Conservation (phyloP, 2,888 invertebrate genomes). For the Mongoloraphidia duomilia region DNA sequence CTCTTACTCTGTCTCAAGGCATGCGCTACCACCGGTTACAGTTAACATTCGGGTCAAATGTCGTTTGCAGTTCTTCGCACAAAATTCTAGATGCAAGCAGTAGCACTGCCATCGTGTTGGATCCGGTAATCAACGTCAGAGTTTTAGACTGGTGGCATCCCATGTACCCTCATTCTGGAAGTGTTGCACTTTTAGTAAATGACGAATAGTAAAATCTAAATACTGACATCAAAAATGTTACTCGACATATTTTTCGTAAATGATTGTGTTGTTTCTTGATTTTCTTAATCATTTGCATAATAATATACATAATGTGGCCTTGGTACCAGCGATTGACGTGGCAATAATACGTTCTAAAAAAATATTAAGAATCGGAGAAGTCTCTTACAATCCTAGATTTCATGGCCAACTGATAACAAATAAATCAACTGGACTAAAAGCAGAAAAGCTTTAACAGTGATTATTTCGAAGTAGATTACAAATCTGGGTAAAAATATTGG, state of each 20-base stretch:
- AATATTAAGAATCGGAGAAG: too few relatives aligned
- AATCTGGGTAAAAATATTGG: neutral
- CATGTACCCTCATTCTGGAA: constrained; percentile 31
- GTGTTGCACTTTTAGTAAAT: constrained; percentile 21
- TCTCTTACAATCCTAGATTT: too few relatives aligned
- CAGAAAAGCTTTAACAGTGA: neutral
- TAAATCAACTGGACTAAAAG: too few relatives aligned
- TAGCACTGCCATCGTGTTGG: constrained; percentile 30
- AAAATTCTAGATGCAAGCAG: constrained; percentile 25
- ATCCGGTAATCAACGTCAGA: constrained; percentile 35
- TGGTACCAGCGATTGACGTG: too few relatives aligned
- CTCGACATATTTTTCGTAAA: too few relatives aligned
- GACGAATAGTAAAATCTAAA: constrained; percentile 15
- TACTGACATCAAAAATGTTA: too few relatives aligned
- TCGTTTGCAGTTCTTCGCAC: constrained; percentile 19
- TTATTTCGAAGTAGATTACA: constrained; percentile 7
- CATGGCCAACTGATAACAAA: too few relatives aligned
- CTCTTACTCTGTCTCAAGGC: constrained; percentile 36
- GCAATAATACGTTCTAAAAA: too few relatives aligned
- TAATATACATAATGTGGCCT: too few relatives aligned
- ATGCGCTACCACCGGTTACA: constrained; percentile 36
- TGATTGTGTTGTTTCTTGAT: too few relatives aligned
- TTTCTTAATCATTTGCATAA: too few relatives aligned
- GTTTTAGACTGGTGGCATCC: constrained; percentile 58
- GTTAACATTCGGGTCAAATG: constrained; percentile 36